These are phyloP conservation scores for Sarotherodon lohbergeri DNA, from an alignment of 2,113 vertebrate genomes.

Conservation along the genomic window DNA sequence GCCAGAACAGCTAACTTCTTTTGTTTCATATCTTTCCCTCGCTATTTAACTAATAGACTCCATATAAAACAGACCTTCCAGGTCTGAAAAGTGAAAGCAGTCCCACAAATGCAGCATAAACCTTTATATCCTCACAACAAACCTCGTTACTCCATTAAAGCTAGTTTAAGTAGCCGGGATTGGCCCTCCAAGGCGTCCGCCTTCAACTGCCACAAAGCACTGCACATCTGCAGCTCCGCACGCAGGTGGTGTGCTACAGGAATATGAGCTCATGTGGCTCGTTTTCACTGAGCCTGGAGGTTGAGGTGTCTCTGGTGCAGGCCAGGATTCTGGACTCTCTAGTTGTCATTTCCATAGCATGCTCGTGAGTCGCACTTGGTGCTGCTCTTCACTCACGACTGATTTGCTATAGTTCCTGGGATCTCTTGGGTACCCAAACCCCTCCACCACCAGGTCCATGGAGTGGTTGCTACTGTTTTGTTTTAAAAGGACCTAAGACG, in stretches of 20 bases:
- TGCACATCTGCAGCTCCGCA: accelerated
- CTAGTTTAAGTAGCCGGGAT: background rate
- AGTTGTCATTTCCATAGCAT: background rate
- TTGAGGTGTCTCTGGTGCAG: background rate
- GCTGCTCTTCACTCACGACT: background rate
- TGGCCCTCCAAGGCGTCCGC: accelerated
- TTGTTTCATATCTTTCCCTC: accelerated
- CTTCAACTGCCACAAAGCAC: background rate
- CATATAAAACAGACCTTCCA: background rate
- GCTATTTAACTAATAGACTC: background rate
- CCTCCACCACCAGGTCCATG: accelerated
- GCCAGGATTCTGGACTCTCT: background rate
- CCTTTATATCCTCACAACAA: background rate
- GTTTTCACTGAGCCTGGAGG: background rate
- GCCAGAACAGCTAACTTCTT: background rate
- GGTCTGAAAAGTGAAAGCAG: background rate
- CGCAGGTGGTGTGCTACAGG: background rate
- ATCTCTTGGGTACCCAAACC: background rate
- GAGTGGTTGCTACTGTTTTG: background rate
- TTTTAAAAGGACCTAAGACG: background rate
- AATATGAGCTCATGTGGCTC: background rate
- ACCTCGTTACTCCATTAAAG: background rate
- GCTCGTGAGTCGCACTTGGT: background rate
- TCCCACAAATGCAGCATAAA: background rate
- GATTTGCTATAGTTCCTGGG: background rate